Conservation (phyloP, 2,797 vertebrate species). For the Etheostoma nigrum region DNA sequence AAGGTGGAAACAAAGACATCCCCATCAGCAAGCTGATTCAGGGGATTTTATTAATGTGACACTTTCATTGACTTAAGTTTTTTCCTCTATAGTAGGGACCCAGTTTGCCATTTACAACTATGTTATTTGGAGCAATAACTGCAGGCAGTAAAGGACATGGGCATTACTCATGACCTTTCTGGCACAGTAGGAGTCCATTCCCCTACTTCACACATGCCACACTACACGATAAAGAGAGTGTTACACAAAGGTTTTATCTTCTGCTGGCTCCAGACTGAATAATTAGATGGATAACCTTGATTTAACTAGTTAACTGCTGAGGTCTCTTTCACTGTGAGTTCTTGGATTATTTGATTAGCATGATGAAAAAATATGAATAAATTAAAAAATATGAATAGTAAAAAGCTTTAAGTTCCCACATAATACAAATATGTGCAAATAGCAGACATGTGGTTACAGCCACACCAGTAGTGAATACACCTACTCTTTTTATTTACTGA, state of each 20-base stretch:
- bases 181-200: slow-evolving; percentile 35
- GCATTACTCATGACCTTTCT: slow-evolving; percentile 52
- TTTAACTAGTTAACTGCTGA: not conserved
- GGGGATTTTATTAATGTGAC: slow-evolving; percentile 11
- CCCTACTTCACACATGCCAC: slow-evolving; percentile 21
- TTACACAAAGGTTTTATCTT: not conserved
- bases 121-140: slow-evolving; percentile 21
- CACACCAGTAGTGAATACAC: not conserved
- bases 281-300: not conserved
- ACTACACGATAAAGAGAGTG: slow-evolving; percentile 11
- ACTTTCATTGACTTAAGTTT: not conserved
- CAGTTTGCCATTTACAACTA: slow-evolving; percentile 7
- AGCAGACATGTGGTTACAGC: not conserved
- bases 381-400: not conserved
- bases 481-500: not conserved
- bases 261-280: not conserved
- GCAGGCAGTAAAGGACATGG: slow-evolving; percentile 44
- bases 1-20: slow-evolving; percentile 17
- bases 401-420: not conserved
- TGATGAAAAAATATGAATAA: not conserved
- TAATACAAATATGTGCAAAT: not conserved
- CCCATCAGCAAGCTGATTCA: slow-evolving; percentile 9
- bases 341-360: not conserved
- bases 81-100: not conserved
- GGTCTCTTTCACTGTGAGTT: not conserved